Base-by-base conservation (phyloP, 2,797 vertebrate genomes). In the Ambastaia sidthimunki region DNA sequence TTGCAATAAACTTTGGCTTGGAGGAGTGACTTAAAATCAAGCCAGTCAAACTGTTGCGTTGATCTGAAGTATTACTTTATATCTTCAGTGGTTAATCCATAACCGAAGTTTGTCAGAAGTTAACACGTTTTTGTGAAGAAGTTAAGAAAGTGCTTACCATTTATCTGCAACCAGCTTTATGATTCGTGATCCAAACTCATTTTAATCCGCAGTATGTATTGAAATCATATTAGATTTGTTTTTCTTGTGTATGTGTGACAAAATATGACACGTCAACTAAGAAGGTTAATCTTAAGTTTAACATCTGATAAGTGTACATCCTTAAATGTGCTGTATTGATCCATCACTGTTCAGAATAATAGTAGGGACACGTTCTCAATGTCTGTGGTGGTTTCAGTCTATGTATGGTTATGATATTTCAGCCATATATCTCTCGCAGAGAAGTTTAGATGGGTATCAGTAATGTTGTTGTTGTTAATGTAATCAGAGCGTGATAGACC, bases 1-100 rank as follows among this genome's bases (percentile, higher is more conserved):
- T 71, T 71, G 19, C 55, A 55, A 55, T 62, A 63, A 78, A 71
- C 57, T 52, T 63, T 60, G 54, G 70, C 41, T 63, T 15, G 37
- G 28, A 52, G 67, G 57, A 78, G 19, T 71, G 68, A 25, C 13
- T 62, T 37, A 65, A 74, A 75, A 44, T 19, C 25, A 50, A 50
- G 48, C 18, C 31, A 54, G 31, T 50, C 41, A 62, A 62, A 23
- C 4, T 50, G 23, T n/a, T 44, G 18, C 18, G 31, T 18, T 65
- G 10, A 34, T 66, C 15, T n/a, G 4, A 54, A 28, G 50, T 48
- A 59, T 19, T 28, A 41, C 19, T 50, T 65, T 44, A 28, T 71
- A 9, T 62, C 4, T 41, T 37, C 23, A 37, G 7, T n/a, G 76
- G 67, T 63, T 78, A 63, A 37, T 47, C 28, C 19, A 52, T 50